Conservation (phyloP, 1,140 invertebrate genomes). For the Leptinotarsa lineolata region DNA sequence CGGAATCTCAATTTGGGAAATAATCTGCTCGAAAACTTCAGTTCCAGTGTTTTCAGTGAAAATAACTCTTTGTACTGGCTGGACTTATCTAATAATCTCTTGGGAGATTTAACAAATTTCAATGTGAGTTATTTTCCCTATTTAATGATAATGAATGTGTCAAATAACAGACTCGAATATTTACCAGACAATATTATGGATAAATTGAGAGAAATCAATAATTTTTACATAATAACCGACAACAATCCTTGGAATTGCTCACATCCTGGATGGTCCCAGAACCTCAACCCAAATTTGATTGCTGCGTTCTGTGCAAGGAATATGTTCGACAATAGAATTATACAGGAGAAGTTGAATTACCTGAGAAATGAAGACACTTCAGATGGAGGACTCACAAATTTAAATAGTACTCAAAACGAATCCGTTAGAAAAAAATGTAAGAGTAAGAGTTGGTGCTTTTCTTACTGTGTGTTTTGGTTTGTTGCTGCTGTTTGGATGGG, state of each 20-base stretch:
- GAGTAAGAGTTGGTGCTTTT: constrained; percentile 26
- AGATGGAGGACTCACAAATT: not conserved
- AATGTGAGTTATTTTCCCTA: constrained; percentile 27
- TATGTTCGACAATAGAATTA: not conserved
- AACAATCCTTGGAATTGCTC: constrained; percentile 40
- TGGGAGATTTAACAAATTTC: constrained; percentile 30
- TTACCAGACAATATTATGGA: constrained; percentile 31
- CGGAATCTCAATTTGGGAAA: constrained; percentile 30
- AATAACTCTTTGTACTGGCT: constrained; percentile 26
- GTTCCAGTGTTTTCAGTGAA: not conserved
- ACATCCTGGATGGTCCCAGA: constrained; percentile 28
- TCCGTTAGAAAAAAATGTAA: not conserved
- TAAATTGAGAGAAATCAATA: constrained; percentile 25
- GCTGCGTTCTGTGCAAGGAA: constrained; percentile 29
- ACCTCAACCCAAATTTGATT: constrained; percentile 21
- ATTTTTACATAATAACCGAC: constrained; percentile 32
- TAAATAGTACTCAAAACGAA: not conserved
- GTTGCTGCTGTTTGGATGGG: constrained; percentile 36
- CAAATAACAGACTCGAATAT: constrained; percentile 29
- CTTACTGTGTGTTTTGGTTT: constrained; percentile 33
- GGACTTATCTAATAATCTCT: constrained; percentile 32
- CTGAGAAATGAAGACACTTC: not conserved
- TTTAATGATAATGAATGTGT: constrained; percentile 31
- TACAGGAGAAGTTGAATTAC: not conserved
- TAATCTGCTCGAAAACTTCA: constrained; percentile 34